phyloP scores from a whole-genome alignment of 2,113 vertebrate genomes.

The Cyprinus carpio region DNA sequence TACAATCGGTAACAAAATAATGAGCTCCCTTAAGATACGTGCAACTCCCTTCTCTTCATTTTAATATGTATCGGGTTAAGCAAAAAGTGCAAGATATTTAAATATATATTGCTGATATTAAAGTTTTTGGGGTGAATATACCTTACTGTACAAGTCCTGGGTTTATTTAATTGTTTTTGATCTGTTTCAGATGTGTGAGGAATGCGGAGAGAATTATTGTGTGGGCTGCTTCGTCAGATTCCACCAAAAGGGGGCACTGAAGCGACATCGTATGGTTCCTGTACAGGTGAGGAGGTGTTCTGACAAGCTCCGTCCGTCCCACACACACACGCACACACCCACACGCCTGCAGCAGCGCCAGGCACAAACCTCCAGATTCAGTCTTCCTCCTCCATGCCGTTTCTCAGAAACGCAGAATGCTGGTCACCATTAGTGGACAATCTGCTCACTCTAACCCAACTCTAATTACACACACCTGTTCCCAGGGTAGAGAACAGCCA shows the following conservation, averaged over 20 bases:
- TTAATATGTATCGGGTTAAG: slow-evolving; percentile 58
- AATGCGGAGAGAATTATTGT: slow-evolving; percentile 86
- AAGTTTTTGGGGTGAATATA: slow-evolving; percentile 41
- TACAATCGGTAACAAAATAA: slow-evolving; percentile 67
- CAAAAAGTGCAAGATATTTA: slow-evolving; percentile 34
- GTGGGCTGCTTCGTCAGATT: slow-evolving; percentile 81
- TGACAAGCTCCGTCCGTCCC: neutral
- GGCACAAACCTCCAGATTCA: neutral
- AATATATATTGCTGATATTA: slow-evolving; percentile 38
- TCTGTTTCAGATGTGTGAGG: slow-evolving; percentile 77
- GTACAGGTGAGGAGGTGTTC: slow-evolving; percentile 73
- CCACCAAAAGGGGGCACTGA: slow-evolving; percentile 90
- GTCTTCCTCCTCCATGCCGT: neutral
- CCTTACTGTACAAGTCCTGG: neutral
- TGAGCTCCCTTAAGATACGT: slow-evolving; percentile 70
- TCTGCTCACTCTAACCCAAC: slow-evolving; percentile 39
- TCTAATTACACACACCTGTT: slow-evolving; percentile 48
- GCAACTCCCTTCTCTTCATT: slow-evolving; percentile 46
- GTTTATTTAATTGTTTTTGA: slow-evolving; percentile 43
- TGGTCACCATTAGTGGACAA: slow-evolving; percentile 36
- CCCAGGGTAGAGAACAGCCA: slow-evolving; percentile 10
- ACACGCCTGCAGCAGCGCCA: neutral
- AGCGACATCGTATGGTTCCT: slow-evolving; percentile 80
- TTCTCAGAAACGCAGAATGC: neutral
- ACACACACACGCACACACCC: slow-evolving; percentile 23